Evolutionary conservation across 1,140 invertebrate genomes (phyloP).

Genomic region (Hyles euphorbiae): DNA sequence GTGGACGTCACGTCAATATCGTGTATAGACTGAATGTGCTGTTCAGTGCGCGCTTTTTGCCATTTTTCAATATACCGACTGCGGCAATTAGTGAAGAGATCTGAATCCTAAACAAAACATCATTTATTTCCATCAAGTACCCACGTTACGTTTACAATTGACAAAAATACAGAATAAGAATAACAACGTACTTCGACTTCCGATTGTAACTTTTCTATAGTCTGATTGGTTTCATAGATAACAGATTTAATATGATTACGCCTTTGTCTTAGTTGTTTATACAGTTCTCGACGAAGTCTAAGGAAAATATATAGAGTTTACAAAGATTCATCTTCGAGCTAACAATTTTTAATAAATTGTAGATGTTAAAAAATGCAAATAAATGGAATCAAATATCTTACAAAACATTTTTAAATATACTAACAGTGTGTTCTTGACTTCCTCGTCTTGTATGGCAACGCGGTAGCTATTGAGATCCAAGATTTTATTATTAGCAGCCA

Average conservation of each 20-base stretch:
- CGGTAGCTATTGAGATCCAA: constrained; percentile 26
- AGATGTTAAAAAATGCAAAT: too few species aligned
- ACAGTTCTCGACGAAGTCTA: constrained; percentile 38
- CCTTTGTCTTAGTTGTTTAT: constrained; percentile 50
- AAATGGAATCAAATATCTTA: too few species aligned
- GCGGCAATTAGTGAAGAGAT: constrained; percentile 38
- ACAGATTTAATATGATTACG: constrained; percentile 52
- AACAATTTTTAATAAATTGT: too few species aligned
- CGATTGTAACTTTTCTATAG: constrained; percentile 37
- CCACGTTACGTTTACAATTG: constrained; percentile 33
- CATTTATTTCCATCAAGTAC: constrained; percentile 18
- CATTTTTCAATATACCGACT: constrained; percentile 47
- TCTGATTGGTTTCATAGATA: constrained; percentile 43
- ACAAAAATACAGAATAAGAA: not conserved
- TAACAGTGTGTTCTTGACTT: constrained; percentile 47
- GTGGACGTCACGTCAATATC: constrained; percentile 34
- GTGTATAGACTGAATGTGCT: constrained; percentile 36
- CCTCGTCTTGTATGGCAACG: constrained; percentile 29
- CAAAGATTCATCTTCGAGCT: too few species aligned
- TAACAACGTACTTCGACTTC: constrained; percentile 43
- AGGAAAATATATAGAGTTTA: not conserved
- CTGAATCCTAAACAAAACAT: constrained; percentile 40
- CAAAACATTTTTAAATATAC: not conserved
- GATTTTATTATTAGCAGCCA: constrained; percentile 21
- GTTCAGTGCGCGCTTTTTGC: constrained; percentile 53